phyloP scores from a whole-genome alignment of 2,113 vertebrate genomes.

The Pholis gunnellus region DNA sequence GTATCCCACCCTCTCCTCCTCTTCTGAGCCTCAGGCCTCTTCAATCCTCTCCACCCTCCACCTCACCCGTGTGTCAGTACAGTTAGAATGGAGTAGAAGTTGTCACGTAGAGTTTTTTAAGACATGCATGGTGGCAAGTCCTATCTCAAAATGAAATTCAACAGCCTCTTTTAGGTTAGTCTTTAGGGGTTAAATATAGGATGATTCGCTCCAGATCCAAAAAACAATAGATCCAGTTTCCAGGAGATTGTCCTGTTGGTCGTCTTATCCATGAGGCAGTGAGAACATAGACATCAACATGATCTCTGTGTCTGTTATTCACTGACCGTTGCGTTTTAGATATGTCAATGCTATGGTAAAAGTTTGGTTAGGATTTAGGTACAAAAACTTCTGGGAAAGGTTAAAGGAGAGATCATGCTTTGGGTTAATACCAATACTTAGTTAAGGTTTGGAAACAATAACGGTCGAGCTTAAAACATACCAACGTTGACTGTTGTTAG shows the following conservation, averaged over 20 bases:
- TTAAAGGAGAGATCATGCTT: not conserved
- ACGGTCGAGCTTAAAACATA: not conserved
- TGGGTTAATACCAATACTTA: not conserved
- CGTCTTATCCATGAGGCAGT: too few relatives aligned
- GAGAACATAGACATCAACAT: not conserved
- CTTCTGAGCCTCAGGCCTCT: constrained; percentile 40
- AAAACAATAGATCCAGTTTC: not conserved
- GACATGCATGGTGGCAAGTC: not conserved
- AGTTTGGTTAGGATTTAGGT: not conserved
- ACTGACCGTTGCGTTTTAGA: not conserved
- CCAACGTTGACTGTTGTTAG: not conserved
- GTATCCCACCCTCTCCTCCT: constrained; percentile 12
- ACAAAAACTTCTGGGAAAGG: not conserved
- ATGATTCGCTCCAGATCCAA: not conserved
- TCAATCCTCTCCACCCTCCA: constrained; percentile 12
- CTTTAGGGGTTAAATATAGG: not conserved
- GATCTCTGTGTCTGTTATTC: not conserved
- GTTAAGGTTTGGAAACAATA: not conserved
- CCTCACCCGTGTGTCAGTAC: constrained; percentile 33
- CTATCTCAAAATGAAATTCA: not conserved
- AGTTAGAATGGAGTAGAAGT: not conserved
- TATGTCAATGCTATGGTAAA: not conserved
- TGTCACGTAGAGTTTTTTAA: not conserved
- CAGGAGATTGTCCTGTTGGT: not conserved
- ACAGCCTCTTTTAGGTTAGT: not conserved